A percentile compares a stretch with the other conserved stretches of the same genome.
Conservation (phyloP, 92 coral and sea anemone genomes). For the Porites evermanni region DNA sequence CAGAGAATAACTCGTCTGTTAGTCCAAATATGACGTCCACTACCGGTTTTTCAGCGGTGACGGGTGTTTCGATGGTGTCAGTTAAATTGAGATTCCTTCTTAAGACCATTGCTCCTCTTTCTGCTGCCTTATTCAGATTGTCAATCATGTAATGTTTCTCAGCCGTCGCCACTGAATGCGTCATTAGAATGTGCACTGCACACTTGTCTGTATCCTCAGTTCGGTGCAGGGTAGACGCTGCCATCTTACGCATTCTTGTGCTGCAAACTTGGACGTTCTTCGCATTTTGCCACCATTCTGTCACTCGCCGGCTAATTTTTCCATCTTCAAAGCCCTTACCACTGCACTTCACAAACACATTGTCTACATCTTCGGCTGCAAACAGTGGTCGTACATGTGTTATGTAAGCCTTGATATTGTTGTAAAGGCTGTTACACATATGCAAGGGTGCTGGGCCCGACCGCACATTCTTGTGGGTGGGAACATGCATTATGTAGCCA, state of each 20-base stretch:
- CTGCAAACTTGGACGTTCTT: not conserved
- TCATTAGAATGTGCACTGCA: not conserved
- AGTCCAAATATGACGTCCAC: not conserved
- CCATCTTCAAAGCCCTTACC: not conserved
- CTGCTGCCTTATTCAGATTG: not conserved
- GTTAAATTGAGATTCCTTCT: not conserved
- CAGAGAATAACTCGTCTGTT: not conserved
- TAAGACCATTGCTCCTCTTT: not conserved
- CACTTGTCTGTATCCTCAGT: not conserved
- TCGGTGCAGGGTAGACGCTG: not conserved
- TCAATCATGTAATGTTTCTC: not conserved
- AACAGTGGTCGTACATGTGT: not conserved
- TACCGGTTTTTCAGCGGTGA: not conserved
- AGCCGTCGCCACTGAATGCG: not conserved
- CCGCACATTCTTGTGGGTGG: not conserved
- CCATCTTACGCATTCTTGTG: not conserved
- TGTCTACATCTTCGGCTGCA: not conserved
- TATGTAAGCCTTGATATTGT: not conserved
- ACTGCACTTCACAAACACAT: not conserved
- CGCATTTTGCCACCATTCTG: not conserved
- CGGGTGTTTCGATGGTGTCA: not conserved
- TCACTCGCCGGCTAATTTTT: not conserved
- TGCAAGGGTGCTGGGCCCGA: conserved; percentile 1
- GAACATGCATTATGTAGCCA: not conserved
- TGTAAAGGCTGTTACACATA: not conserved